phyloP scores from a whole-genome alignment of 2,797 vertebrate species.

The Meriones psammophilus region DNA sequence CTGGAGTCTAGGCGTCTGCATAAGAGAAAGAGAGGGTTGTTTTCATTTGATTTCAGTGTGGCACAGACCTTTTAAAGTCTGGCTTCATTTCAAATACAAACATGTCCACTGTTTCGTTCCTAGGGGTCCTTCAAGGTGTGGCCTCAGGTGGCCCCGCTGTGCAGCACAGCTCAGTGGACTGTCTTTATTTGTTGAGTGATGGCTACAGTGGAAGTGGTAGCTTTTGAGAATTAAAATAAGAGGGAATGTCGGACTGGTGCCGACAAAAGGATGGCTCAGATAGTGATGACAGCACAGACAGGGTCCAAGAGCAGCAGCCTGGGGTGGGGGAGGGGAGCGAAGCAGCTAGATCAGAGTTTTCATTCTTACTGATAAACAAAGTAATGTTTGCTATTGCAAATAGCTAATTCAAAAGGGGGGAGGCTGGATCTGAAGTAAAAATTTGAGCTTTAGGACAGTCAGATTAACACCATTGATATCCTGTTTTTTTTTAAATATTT shows the following conservation, averaged over 20 bases:
- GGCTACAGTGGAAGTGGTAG: neutral
- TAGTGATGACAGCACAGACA: neutral
- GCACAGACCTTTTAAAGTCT: constrained; percentile 29
- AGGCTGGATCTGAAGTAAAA: constrained; percentile 1
- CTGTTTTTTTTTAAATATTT: neutral
- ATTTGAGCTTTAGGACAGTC: constrained; percentile 9
- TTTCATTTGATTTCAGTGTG: constrained; percentile 64
- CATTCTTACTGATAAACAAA: neutral
- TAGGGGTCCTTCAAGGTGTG: neutral
- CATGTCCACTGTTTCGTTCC: constrained; percentile 36
- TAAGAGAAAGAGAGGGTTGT: constrained; percentile 30
- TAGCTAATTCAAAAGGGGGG: neutral
- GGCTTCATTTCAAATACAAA: constrained; percentile 56
- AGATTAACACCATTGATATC: neutral
- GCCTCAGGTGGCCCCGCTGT: neutral
- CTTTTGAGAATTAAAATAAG: constrained; percentile 35
- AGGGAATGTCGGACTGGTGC: neutral
- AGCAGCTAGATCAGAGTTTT: neutral
- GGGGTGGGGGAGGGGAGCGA: neutral
- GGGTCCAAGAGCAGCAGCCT: neutral
- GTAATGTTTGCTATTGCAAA: constrained; percentile 11
- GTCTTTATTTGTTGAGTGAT: constrained; percentile 8
- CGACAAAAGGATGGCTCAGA: neutral
- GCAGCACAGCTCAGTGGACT: neutral
- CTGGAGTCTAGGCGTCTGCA: constrained; percentile 26